Percentiles rank a stretch among this genome's conserved stretches.
Evolutionary conservation across 2,797 vertebrate species (phyloP).

Genomic region (Phyllotis vaccarum): DNA sequence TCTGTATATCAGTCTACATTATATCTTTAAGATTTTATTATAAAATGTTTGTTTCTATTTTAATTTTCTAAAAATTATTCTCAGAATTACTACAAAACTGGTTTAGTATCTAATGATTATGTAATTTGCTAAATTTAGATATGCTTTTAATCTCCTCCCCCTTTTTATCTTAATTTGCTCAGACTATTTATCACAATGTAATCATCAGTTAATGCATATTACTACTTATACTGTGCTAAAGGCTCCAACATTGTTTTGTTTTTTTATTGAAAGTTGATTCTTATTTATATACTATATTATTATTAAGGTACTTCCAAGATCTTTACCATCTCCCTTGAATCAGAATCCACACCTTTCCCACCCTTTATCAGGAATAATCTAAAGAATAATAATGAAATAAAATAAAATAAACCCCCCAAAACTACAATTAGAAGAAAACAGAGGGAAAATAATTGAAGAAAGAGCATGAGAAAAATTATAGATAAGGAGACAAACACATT

Average conservation of each 20-base stretch:
- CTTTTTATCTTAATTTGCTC: not conserved
- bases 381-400: not conserved
- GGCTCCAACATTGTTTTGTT: not conserved
- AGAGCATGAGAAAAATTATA: too few species aligned
- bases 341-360: not conserved
- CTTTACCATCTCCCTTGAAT: not conserved
- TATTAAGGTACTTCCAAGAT: not conserved
- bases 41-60: not conserved
- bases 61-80: not conserved
- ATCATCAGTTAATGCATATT: not conserved
- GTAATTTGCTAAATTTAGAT: not conserved
- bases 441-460: too few species aligned
- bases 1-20: not conserved
- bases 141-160: not conserved
- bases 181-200: not conserved
- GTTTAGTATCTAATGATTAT: not conserved
- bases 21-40: not conserved
- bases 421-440: too few species aligned
- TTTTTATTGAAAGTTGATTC: not conserved
- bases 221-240: not conserved
- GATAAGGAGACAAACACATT: too few species aligned
- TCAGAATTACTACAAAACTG: not conserved
- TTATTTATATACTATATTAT: not conserved
- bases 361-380: not conserved
- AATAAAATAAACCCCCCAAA: too few species aligned